Percentiles rank a stretch among this genome's conserved stretches.
phyloP scores from a whole-genome alignment of 2,888 invertebrate species.

The Epistrophe grossulariae region DNA sequence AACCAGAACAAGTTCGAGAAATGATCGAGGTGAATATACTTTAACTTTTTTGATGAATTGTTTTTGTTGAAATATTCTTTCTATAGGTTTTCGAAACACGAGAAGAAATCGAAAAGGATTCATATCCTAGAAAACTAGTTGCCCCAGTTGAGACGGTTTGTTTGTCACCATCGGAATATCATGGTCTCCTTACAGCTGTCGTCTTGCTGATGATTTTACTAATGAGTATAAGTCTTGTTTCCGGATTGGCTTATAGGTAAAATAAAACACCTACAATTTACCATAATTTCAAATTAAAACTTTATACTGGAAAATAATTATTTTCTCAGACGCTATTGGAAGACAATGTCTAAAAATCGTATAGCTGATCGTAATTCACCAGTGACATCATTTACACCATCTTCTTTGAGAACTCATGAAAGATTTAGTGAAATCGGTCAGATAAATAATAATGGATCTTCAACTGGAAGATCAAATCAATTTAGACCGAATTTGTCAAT shows the following conservation, averaged over 20 bases:
- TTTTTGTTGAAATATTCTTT: not conserved
- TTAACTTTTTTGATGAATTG: not conserved
- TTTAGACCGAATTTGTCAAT: conserved; percentile 85
- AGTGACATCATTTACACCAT: conserved; percentile 82
- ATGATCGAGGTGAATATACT: conserved; percentile 91
- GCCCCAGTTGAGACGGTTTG: conserved; percentile 90
- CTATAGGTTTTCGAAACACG: conserved; percentile 94
- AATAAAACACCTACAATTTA: not conserved
- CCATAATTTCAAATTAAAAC: not conserved
- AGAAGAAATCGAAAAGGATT: conserved; percentile 88
- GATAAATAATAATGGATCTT: conserved; percentile 78
- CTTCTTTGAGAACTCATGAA: conserved; percentile 84
- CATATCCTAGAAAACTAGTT: conserved; percentile 86
- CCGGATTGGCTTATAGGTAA: conserved; percentile 91
- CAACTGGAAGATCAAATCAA: conserved; percentile 78
- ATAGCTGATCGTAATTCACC: conserved; percentile 85
- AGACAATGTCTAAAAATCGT: conserved; percentile 90
- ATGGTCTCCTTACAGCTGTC: conserved; percentile 92
- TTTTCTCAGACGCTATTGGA: conserved; percentile 89
- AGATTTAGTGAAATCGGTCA: conserved; percentile 83
- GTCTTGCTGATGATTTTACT: conserved; percentile 90
- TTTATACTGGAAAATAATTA: not conserved
- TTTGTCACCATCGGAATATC: conserved; percentile 92
- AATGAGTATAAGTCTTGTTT: conserved; percentile 89
- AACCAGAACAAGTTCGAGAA: conserved; percentile 92